Evolutionary conservation across 1,140 invertebrate genomes (phyloP), one percentile per base, ranked within the genome.

Genomic region (Amyelois transitella): DNA sequence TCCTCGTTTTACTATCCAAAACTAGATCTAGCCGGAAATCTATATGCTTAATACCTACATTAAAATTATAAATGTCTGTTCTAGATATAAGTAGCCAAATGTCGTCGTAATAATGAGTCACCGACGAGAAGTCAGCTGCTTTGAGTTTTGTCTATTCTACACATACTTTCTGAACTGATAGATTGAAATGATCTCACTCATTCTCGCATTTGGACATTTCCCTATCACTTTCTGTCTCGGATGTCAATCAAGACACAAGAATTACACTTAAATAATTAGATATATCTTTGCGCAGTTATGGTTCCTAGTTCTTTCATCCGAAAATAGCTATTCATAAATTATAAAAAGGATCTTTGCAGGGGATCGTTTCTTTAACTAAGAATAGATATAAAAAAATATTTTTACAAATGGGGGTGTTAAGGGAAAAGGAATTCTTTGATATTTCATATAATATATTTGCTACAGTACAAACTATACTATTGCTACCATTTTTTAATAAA

Each of bases 201-300:
- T 59, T 56, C 69, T 58, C 53, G 28, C 47, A 20, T 58, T 63
- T 53, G 54, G 22, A 62, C 18, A 68, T 81, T 60, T 61, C 48
- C 68, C 66, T 70, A 60, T 81, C 69, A 63, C 67, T 62, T 60
- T 72, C 75, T 72, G 57, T 19, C 65, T 70, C 49, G 20, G 54
- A 52, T 60, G 65, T 58, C 60, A 66, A 61, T 66, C 68, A 61
- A 59, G 58, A 48, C 12, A 69, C 73, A 74, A 74, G 64, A 77
- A 76, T 80, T 81, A 80, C n/a, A 83, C 80, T 81, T 75, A 75
- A 77, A 75, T 77, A 75, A 64, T 17, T 21, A 48, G 18, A 12
- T 12, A 1, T n/a, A n/a, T n/a, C n/a, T n/a, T n/a, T n/a, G n/a
- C n/a, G n/a, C n/a, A n/a, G n/a, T n/a, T n/a, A n/a, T n/a, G n/a